A percentile compares a stretch with the other conserved stretches of the same genome.
Conservation (phyloP, 2,888 invertebrate genomes). For the Lucinisca nassula region DNA sequence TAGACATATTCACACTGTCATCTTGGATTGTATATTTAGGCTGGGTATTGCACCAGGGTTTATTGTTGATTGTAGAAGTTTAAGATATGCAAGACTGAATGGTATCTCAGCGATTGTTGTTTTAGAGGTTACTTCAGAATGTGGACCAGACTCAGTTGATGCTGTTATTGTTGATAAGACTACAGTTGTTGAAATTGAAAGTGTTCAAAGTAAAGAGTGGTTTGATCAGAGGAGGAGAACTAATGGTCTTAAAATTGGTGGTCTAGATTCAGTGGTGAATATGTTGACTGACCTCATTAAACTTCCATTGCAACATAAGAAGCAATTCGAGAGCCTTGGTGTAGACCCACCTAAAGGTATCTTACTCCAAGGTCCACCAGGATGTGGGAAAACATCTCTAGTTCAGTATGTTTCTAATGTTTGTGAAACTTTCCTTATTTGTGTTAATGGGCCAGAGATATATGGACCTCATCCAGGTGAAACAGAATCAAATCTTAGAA, state of each 20-base stretch:
- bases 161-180: constrained; percentile 61
- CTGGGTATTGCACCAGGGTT: constrained; percentile 62
- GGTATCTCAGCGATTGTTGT: constrained; percentile 76
- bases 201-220: constrained; percentile 77
- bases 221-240: constrained; percentile 59
- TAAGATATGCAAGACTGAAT: constrained; percentile 72
- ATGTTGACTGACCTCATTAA: constrained; percentile 76
- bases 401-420: constrained; percentile 90
- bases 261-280: constrained; percentile 72
- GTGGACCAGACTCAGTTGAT: background rate
- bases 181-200: constrained; percentile 72
- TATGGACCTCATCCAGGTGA: constrained; percentile 89
- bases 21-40: constrained; percentile 72
- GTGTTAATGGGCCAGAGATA: constrained; percentile 88
- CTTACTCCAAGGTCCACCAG: constrained; percentile 84
- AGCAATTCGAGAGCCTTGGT: constrained; percentile 53
- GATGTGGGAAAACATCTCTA: constrained; percentile 90
- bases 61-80: constrained; percentile 66
- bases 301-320: constrained; percentile 60
- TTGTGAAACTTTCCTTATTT: constrained; percentile 88
- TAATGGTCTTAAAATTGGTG: constrained; percentile 68
- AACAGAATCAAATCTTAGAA: constrained; percentile 89
- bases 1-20: constrained; percentile 52
- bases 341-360: constrained; percentile 76
- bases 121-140: constrained; percentile 28